Evolutionary conservation across 2,797 vertebrate genomes (phyloP), one percentile per base, ranked within the genome.

Genomic region (Coregonus ussuriensis): DNA sequence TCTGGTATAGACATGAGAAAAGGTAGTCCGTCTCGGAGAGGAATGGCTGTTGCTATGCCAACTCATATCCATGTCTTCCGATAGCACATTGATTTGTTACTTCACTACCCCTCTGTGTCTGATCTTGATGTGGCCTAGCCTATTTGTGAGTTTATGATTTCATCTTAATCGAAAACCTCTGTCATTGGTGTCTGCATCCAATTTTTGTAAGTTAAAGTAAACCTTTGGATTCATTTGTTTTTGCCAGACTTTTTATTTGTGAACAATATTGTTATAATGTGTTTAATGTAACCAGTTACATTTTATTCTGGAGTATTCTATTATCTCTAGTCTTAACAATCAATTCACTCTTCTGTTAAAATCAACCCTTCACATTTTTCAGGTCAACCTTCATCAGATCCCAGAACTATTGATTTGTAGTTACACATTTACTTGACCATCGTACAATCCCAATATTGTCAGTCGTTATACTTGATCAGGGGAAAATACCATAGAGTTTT

Each of bases 171-270:
- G 0, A 63, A 54, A 76, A 29, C 11, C 3, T 47, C 3, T 47
- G 47, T 76, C 62, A 77, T 88, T 72, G 59, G 33, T 33, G 69
- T 82, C 67, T 71, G 21, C 18, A 51, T 18, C 65, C 1, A 87
- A 77, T 85, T 84, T 63, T 16, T 84, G 75, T 88, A 53, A 54
- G 68, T 82, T 47, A 47, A 83, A 90, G 89, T 91, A 88, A 89
- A 92, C 80, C 21, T 0, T 70, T 88, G 79, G 72, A 73, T 83
- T 71, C 68, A 21, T 0, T 35, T 79, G 21, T 81, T 81, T 33
- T 47, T 77, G 1, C 35, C 85, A 25, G 84, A 16, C 66, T 33
- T 6, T 15, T 47, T 47, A 47, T 47, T 47, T 7, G 2, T 47
- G 9, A 47, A 11, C 41, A 25, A 63, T 25, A 63, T 21, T 3